These are phyloP conservation scores for Drosophila cardini DNA, from an alignment of 1,140 invertebrate species.

Conservation along the genomic window DNA sequence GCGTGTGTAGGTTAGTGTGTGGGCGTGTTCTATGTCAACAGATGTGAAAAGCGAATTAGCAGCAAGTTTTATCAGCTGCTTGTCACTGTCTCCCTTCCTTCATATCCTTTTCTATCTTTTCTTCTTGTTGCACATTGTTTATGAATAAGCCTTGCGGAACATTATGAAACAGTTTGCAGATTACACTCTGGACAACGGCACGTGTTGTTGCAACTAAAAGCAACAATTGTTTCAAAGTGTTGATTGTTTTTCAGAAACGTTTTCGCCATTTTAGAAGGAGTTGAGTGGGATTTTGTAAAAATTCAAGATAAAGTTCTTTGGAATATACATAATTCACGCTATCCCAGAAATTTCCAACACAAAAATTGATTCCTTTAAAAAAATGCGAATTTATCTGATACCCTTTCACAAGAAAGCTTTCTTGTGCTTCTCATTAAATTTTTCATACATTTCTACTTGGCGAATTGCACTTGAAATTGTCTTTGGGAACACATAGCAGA, in stretches of 20 bases:
- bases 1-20: background rate
- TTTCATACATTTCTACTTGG: background rate
- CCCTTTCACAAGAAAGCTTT: too few species aligned
- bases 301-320: too few species aligned
- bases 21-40: slow-evolving; percentile 33
- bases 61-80: slow-evolving; percentile 56
- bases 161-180: slow-evolving; percentile 6
- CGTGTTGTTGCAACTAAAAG: slow-evolving; percentile 32
- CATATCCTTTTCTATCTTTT: background rate
- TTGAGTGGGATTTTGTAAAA: too few species aligned
- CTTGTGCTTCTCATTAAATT: too few species aligned
- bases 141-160: slow-evolving; percentile 22
- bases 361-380: too few species aligned
- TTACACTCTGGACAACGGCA: slow-evolving; percentile 25
- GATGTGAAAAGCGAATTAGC: slow-evolving; percentile 64
- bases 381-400: too few species aligned
- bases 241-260: background rate
- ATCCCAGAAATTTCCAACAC: too few species aligned
- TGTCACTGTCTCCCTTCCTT: slow-evolving; percentile 35
- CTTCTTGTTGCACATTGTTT: slow-evolving; percentile 16
- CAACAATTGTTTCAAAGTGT: background rate
- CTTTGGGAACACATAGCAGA: background rate
- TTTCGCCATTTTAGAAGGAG: too few species aligned
- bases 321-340: too few species aligned
- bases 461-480: background rate